phyloP scores from a whole-genome alignment of 2,797 vertebrate genomes.

The Pristis pectinata region DNA sequence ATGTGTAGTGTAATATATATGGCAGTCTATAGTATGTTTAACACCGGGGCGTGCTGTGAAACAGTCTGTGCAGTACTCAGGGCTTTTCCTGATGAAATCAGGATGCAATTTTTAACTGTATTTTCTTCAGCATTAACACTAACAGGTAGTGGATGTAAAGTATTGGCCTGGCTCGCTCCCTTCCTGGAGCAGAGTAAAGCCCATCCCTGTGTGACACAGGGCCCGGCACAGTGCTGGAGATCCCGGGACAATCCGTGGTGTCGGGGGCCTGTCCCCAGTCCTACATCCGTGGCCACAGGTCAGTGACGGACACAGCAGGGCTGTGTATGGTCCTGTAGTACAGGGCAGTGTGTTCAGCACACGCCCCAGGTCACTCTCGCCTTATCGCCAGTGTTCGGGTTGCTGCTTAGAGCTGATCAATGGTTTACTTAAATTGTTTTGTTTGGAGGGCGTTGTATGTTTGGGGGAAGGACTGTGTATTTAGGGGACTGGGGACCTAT shows the following conservation, averaged over 20 bases:
- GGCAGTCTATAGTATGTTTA: not conserved
- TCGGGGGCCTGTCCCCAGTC: no score
- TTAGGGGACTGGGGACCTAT: not conserved
- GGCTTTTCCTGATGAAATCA: not conserved
- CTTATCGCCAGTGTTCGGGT: not conserved
- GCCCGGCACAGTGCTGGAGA: no score
- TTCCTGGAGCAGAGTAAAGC: not conserved
- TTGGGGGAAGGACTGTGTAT: no score
- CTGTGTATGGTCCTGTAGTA: not conserved
- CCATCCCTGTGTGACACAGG: no score
- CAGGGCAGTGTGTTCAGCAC: not conserved
- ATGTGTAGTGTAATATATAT: slow-evolving; percentile 14
- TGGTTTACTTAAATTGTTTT: not conserved
- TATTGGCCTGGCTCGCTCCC: not conserved
- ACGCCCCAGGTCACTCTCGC: no score
- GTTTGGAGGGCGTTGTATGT: not conserved
- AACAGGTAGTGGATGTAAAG: not conserved
- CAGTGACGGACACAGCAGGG: no score
- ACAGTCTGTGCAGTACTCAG: slow-evolving; percentile 8
- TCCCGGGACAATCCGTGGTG: no score
- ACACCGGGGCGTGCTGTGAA: not conserved
- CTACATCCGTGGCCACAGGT: no score
- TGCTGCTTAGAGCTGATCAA: not conserved
- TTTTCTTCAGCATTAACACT: not conserved
- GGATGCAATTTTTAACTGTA: not conserved